Evolutionary conservation across 2,888 invertebrate genomes (phyloP).

Genomic region (Philhelius pedissequus): DNA sequence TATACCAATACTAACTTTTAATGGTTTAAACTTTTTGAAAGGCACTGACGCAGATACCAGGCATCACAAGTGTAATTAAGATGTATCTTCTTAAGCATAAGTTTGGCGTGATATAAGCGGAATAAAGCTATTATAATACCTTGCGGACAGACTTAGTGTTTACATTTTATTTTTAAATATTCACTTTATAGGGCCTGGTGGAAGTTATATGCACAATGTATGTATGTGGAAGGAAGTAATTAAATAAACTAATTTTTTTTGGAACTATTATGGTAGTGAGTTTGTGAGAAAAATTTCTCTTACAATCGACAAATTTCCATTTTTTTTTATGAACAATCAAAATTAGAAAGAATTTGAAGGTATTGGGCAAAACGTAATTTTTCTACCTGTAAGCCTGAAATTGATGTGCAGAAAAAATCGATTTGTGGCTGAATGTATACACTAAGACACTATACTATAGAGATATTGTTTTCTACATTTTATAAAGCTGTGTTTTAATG

Average conservation of each 20-base stretch:
- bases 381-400: too few relatives aligned
- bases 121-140: neutral
- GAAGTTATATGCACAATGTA: neutral
- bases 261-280: neutral
- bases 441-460: too few relatives aligned
- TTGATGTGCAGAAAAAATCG: too few relatives aligned
- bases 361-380: too few relatives aligned
- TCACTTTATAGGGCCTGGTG: neutral
- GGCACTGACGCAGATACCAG: slow-evolving; percentile 4
- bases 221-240: neutral
- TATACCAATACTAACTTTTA: too few relatives aligned
- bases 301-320: too few relatives aligned
- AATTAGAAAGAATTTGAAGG: too few relatives aligned
- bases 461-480: too few relatives aligned
- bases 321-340: too few relatives aligned
- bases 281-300: neutral
- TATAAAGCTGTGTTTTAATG: too few relatives aligned
- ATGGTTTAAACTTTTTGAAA: slow-evolving; percentile 10
- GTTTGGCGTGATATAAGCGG: neutral
- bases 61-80: slow-evolving; percentile 25
- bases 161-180: neutral
- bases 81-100: neutral
- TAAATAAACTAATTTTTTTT: neutral
- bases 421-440: too few relatives aligned
- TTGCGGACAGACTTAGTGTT: neutral